Evolutionary conservation across 2,797 vertebrate species (phyloP), one percentile per base, ranked within the genome.

Genomic region (Uromys caudimaculatus): DNA sequence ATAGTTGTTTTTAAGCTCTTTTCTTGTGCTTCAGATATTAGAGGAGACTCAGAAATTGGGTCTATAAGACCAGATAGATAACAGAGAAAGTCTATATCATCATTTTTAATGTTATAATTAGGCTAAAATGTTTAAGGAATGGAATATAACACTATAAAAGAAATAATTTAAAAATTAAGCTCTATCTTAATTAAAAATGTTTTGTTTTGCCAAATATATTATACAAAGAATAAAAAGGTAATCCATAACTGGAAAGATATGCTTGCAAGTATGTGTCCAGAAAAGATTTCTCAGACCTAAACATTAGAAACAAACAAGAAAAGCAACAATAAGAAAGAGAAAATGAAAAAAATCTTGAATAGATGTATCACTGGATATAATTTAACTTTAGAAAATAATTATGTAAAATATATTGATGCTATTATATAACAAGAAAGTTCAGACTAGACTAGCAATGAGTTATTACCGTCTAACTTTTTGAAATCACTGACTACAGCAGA

Each of bases 111-210:
- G 27, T 29, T 91, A 41, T 6, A 0, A 47, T 77, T 62, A 86
- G 52, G 32, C 44, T 17, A 60, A 47, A 13, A 64, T 7, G 71
- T 64, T 77, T 92, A 64, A 77, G 14, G 52, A 91, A 93, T 75
- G 67, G n/a, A 52, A 85, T 17, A 6, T 64, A 93, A 96, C 93
- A 35, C 2, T 14, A 44, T 62, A 44, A 91, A 32, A 85, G 1
- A 89, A 89, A n/a, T 52, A 71, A 50, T 58, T 76, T 11, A 79
- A 95, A 95, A 81, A n/a, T 19, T 69, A n/a, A 62, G n/a, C 11
- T 89, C 71, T 14, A 38, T 75, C 56, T 77, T 87, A 86, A 77
- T 89, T 85, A 71, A 81, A 67, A 90, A 38, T 32, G 8, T 6
- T 81, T 88, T 95, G 8, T 35, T 75, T 89, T 91, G 35, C 41